phyloP scores from a whole-genome alignment of 2,113 vertebrate genomes.

The Vanacampus margaritifer region DNA sequence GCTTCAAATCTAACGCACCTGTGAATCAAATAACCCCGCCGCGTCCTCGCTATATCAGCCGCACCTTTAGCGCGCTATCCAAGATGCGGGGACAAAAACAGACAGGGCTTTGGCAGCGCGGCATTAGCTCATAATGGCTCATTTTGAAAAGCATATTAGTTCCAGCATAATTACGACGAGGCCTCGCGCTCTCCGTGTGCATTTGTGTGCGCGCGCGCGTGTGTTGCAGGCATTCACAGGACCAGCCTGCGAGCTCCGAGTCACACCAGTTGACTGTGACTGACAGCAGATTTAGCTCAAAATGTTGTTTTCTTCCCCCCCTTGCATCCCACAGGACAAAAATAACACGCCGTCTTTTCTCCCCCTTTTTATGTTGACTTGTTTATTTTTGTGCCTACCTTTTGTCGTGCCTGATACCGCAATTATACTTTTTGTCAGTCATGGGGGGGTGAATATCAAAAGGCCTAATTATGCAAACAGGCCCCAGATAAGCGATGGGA shows the following conservation, averaged over 20 bases:
- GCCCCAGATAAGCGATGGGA: conserved; percentile 74
- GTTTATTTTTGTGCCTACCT: conserved; percentile 74
- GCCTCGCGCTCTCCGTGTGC: conserved; percentile 69
- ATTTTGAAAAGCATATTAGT: conserved; percentile 83
- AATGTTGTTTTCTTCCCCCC: conserved; percentile 56
- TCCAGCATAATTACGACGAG: conserved; percentile 82
- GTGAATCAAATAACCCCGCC: conserved; percentile 21
- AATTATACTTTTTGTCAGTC: conserved; percentile 79
- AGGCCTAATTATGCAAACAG: conserved; percentile 75
- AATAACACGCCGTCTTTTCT: conserved; percentile 72
- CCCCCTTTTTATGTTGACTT: conserved; percentile 71
- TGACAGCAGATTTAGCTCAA: conserved; percentile 75
- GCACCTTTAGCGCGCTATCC: conserved; percentile 74
- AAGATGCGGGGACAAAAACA: conserved; percentile 74
- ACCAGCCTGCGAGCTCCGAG: conserved; percentile 70
- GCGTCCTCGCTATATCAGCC: conserved; percentile 64
- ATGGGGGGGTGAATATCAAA: conserved; percentile 69
- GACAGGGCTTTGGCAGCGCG: conserved; percentile 72
- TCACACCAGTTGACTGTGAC: conserved; percentile 78
- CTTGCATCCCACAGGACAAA: conserved; percentile 72
- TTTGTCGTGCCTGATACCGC: conserved; percentile 73
- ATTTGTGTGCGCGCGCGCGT: neutral
- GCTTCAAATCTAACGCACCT: conserved; percentile 52
- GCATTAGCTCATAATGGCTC: conserved; percentile 81
- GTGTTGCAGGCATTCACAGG: conserved; percentile 70